Base-by-base conservation (phyloP, 30 jellyfish, hydroid and myxozoan genomes). In the Turritopsis dohrnii region DNA sequence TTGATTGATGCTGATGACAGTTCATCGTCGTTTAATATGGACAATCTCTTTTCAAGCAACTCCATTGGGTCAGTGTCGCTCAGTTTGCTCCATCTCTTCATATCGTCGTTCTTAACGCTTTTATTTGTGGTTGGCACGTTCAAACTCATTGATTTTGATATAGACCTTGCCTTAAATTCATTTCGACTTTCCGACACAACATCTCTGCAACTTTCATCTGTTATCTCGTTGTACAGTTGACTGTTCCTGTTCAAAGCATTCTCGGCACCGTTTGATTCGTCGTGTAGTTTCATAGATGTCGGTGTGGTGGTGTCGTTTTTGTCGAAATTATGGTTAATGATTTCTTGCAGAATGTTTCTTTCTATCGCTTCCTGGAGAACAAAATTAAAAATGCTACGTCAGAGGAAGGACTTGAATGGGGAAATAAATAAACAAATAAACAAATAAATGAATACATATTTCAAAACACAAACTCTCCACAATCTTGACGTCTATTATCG, bases 21-120 rank as follows among this genome's bases (percentile, higher is more conserved):
- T 25, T 94, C 99, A 29, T 82, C 89, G 80, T 94, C 99, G 3
- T 91, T 89, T 52, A 86, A 79, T 29, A 94, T 88, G 20, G 96
- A 88, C 65, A 88, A 75, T 29, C 96, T 81, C 65, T 84, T 86
- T 41, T 89, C 97, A 22, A 92, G 96, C 77, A 75, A 71, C 30
- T 84, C 96, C 81, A 84, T 75, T 71, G 80, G 84, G 28, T 83
- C 91, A 27, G 86, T n/a, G 76, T 79, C 88, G 19, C 77, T 69
- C 22, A 69, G 19, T 69, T n/a, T n/a, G 19, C 77, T 69, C 77
- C 77, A n/a, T n/a, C 77, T 16, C 19, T 69, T 69, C 28, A 27
- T 17, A 69, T 69, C 30, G n/a, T 69, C 77, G 17, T 23, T 69
- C 21, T 60, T 60, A 18, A 60, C 73, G 73, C 22, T 23, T n/a